Base-by-base conservation (phyloP, 2,113 vertebrate genomes). In the Gambusia holbrooki region DNA sequence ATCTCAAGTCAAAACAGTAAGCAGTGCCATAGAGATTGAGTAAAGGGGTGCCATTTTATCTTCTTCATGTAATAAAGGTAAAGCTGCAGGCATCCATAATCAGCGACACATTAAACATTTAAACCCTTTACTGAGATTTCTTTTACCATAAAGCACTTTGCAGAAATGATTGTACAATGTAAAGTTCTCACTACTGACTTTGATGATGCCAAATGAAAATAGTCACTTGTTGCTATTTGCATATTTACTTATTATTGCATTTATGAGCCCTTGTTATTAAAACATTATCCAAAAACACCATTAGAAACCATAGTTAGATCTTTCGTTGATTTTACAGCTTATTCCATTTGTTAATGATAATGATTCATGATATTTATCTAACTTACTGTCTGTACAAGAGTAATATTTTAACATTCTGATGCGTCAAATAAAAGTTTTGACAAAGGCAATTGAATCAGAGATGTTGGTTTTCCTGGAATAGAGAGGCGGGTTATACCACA, bases 141-240 rank as follows among this genome's bases (percentile, higher is more conserved):
- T 48, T 71, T 80, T 66, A 82, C 86, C 86, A 90, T 87, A 87
- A 86, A 79, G 91, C 91, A 92, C 92, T 93, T 93, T 93, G 86
- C 84, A 89, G 84, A 91, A 87, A 92, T 92, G 92, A 93, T 93
- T 93, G 93, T 93, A 93, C 68, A 81, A 84, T 69, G 68, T 62
- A 75, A 85, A 45, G 76, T 88, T 89, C 88, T 89, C 86, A 87
- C 83, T 78, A 33, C 74, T 68, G 65, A 93, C 85, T 90, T 89
- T 91, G 89, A 92, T 84, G 84, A 92, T 92, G 92, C 92, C 88
- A 93, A 93, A 93, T 87, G 83, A 78, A 86, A 87, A 90, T 75
- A 81, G 73, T 84, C 35, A 88, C 83, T 87, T 58, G 88, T 85
- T 54, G 71, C 84, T 81, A 62, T 91, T 80, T 87, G 86, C 86